Conservation (phyloP, 2,888 invertebrate genomes). For the Eupithecia centaureata region DNA sequence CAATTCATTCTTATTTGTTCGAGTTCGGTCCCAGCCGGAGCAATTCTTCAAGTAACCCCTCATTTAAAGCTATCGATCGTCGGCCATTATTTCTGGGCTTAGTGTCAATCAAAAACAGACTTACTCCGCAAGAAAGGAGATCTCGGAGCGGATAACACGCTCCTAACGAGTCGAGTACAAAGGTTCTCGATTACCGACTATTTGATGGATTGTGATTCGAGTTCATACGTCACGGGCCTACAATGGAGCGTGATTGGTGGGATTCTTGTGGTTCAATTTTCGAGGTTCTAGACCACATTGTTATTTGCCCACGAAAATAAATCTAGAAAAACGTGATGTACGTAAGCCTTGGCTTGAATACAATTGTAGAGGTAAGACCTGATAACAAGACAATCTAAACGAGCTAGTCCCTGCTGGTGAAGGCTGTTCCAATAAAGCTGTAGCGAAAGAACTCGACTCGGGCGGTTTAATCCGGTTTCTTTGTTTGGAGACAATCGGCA, state of each 20-base stretch:
- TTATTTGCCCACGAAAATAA: not conserved
- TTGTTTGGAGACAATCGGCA: conserved; percentile 36
- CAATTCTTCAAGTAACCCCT: conserved; percentile 30
- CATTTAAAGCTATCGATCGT: conserved; percentile 48
- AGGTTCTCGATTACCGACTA: conserved; percentile 61
- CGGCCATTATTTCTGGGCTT: conserved; percentile 62
- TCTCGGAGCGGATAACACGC: conserved; percentile 46
- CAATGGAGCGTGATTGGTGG: conserved; percentile 25
- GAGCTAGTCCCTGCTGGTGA: not conserved
- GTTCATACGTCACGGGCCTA: conserved; percentile 41
- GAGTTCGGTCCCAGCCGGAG: conserved; percentile 11
- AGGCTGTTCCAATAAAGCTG: conserved; percentile 8
- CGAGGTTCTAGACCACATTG: not conserved
- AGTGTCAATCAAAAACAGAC: conserved; percentile 71
- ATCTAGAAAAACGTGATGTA: not conserved
- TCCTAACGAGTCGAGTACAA: conserved; percentile 62
- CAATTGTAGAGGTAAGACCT: not conserved
- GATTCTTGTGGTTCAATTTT: conserved; percentile 14
- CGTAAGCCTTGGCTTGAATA: not conserved
- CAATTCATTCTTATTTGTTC: conserved; percentile 14
- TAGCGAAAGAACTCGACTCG: conserved; percentile 9
- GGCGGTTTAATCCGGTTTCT: conserved; percentile 34
- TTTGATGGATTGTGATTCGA: conserved; percentile 55
- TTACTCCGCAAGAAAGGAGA: conserved; percentile 55
- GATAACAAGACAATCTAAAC: not conserved